Percentiles rank a stretch among this genome's conserved stretches.
Evolutionary conservation across 2,113 vertebrate genomes (phyloP).

Genomic region (Oncorhynchus kisutch): DNA sequence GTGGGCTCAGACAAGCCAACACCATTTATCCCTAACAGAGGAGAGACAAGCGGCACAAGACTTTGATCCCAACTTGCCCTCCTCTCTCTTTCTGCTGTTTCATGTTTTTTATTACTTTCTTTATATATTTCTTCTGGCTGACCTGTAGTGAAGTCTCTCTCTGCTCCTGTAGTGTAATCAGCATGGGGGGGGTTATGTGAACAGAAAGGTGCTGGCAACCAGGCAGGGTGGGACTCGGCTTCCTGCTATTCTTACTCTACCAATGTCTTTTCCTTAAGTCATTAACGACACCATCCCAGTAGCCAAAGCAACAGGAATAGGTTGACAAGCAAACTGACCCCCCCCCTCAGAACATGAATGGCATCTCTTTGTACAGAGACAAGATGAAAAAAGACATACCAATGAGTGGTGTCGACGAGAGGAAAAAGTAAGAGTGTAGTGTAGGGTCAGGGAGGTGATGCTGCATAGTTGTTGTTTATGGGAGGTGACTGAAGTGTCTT

Average conservation of each 20-base stretch:
- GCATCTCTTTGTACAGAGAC: conserved; percentile 32
- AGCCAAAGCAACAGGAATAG: conserved; percentile 17
- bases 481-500: conserved; percentile 3
- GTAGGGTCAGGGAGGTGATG: conserved; percentile 40
- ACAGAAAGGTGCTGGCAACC: conserved; percentile 65
- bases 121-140: not conserved
- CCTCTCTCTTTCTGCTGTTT: conserved; percentile 35
- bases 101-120: conserved; percentile 13
- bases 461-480: conserved; percentile 15
- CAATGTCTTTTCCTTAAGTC: conserved; percentile 58
- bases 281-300: conserved; percentile 34
- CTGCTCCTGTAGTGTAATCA: conserved; percentile 47
- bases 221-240: conserved; percentile 55
- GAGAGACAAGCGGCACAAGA: not conserved
- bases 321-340: not conserved
- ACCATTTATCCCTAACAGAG: not conserved
- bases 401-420: not conserved
- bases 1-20: not conserved
- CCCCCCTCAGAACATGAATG: conserved; percentile 10
- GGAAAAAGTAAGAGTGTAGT: not conserved
- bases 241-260: conserved; percentile 68
- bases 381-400: too few species aligned
- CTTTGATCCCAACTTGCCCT: not conserved
- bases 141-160: not conserved
- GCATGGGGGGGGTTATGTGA: conserved; percentile 54